phyloP scores from a whole-genome alignment of 2,113 vertebrate genomes.

The Tyrannus savana region DNA sequence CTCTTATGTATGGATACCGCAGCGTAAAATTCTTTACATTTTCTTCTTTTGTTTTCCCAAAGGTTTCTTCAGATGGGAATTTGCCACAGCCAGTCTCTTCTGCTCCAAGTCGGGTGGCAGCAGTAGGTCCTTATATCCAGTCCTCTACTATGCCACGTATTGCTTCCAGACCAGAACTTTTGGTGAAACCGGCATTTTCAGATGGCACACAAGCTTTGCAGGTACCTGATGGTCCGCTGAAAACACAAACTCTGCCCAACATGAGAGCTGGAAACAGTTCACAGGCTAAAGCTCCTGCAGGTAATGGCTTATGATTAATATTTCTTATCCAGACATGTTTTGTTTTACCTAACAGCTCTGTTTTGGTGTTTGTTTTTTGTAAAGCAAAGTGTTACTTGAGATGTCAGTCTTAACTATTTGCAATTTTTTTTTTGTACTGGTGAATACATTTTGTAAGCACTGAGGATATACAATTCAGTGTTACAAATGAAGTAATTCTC shows the following conservation, averaged over 20 bases:
- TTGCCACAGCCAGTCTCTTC: conserved; percentile 78
- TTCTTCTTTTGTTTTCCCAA: not conserved
- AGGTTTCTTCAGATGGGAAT: conserved; percentile 83
- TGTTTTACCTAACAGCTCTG: not conserved
- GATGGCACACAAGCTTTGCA: conserved; percentile 81
- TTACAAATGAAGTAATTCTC: not conserved
- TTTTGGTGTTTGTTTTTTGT: not conserved
- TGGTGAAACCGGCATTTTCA: conserved; percentile 88
- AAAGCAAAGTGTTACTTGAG: not conserved
- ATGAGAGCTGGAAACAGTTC: conserved; percentile 70
- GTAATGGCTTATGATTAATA: not conserved
- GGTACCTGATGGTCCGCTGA: conserved; percentile 76
- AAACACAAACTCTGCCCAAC: conserved; percentile 79
- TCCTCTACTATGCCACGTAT: conserved; percentile 94
- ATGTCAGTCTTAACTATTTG: not conserved
- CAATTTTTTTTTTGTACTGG: not conserved
- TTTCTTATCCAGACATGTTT: not conserved
- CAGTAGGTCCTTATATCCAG: conserved; percentile 96
- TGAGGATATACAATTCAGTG: not conserved
- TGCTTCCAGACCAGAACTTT: conserved; percentile 83
- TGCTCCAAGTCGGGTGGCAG: conserved; percentile 88
- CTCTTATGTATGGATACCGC: not conserved
- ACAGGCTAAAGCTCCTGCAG: conserved; percentile 68
- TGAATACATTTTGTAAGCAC: not conserved
- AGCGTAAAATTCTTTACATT: not conserved